Evolutionary conservation across 2,888 invertebrate genomes (phyloP).

Genomic region (Stenotaenia linearis): DNA sequence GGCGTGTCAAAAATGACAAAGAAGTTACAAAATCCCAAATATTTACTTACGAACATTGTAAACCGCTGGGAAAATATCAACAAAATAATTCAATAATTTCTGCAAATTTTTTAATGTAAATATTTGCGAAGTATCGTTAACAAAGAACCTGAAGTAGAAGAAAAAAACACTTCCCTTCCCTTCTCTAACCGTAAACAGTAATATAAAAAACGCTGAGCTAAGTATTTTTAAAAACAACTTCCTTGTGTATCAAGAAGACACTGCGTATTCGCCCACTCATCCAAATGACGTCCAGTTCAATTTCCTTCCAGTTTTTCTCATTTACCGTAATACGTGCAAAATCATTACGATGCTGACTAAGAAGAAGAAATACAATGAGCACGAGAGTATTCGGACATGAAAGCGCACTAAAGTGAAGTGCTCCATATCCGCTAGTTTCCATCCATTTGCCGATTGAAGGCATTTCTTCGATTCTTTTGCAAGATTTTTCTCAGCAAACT

Average conservation of each 20-base stretch:
- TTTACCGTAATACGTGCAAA: neutral
- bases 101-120: neutral
- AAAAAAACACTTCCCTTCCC: neutral
- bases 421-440: neutral
- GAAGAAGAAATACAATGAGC: neutral
- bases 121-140: neutral
- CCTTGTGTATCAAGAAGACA: neutral
- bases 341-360: neutral
- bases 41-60: neutral
- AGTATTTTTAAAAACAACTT: neutral
- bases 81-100: conserved; percentile 9
- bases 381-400: neutral
- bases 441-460: neutral
- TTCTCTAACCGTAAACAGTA: neutral
- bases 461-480: neutral
- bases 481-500: neutral
- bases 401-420: conserved; percentile 4
- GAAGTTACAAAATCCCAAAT: too few relatives aligned
- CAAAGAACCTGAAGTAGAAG: neutral
- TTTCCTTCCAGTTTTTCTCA: neutral
- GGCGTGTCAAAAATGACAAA: too few relatives aligned
- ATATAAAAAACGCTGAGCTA: neutral
- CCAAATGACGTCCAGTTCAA: neutral
- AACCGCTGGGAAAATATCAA: neutral
- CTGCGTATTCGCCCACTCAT: neutral